Base-by-base conservation (phyloP, 2,113 vertebrate species). In the Ctenodactylus gundi region DNA sequence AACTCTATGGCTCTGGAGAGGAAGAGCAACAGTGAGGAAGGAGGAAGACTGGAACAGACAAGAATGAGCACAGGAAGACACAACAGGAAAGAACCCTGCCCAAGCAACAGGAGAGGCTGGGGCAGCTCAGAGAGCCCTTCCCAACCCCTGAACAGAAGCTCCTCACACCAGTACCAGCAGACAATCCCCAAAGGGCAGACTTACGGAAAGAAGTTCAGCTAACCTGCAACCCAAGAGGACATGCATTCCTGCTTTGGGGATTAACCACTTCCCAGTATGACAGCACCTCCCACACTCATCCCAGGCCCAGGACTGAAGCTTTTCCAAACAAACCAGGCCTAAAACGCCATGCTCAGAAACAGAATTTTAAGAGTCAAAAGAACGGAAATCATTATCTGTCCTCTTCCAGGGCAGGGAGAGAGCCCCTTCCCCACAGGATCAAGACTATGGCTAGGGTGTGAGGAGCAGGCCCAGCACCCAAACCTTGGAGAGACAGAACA, bases 321-420 rank as follows among this genome's bases (percentile, higher is more conserved):
- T 25, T 27, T 73, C 87, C 83, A 84, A 93, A 96, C 89, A 94
- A 83, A 96, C 77, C 72, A 96, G 92, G 90, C 57, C 92, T 77
- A 67, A 93, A 53, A 89, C 83, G 70, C 85, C 55, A 41, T 44
- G 60, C 92, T 97, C 95, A 96, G 60, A 96, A 97, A 96, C 88
- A 88, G 57, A 94, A 85, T 85, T 97, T 97, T 93, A 95, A 90
- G 86, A 91, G 89, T 95, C 72, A 51, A 81, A 96, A 94, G 95
- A 97, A 97, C 31, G 73, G 94, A 96, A 95, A 94, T 83, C 57
- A 55, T 76, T 85, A 78, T 93, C 65, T 92, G 91, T 95, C 91
- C 84, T 93, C 91, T 75, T 94, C 88, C 73, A 70, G 34, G 77
- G 49, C 57, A 75, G 67, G 64, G 73, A 90, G 58, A 77, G 82